Percentiles rank a stretch among this genome's conserved stretches.
These are phyloP conservation scores for Temnopleurus reevesii DNA, from an alignment of 53 echinoderm and acorn worm genomes.

Conservation along the genomic window DNA sequence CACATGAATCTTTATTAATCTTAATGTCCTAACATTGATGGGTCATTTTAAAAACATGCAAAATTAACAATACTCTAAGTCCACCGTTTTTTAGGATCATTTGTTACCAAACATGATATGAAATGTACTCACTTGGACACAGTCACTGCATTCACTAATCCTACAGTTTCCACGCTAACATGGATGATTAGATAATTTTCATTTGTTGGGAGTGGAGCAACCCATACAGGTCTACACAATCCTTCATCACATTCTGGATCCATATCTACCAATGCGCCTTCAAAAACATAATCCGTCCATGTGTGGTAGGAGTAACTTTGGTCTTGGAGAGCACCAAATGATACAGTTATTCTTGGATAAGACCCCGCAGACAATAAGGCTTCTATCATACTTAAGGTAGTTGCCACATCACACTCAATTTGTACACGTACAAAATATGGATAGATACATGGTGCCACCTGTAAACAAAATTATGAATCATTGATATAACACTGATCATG, in stretches of 20 bases:
- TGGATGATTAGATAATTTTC: constrained; percentile 13
- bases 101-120: too few species aligned
- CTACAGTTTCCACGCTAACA: constrained; percentile 16
- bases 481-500: too few species aligned
- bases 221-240: constrained; percentile 31
- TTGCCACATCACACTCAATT: neutral
- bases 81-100: too few species aligned
- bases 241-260: constrained; percentile 1
- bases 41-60: too few species aligned
- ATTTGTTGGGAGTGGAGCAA: constrained; percentile 9
- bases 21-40: too few species aligned
- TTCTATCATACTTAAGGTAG: neutral
- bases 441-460: neutral
- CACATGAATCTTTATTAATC: too few species aligned
- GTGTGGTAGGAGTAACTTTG: constrained; percentile 9
- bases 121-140: neutral
- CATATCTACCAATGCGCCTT: constrained; percentile 34
- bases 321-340: neutral
- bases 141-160: neutral
- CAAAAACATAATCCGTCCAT: constrained; percentile 6
- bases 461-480: too few species aligned
- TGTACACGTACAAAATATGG: constrained; percentile 34
- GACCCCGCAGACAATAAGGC: constrained; percentile 6
- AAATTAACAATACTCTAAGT: too few species aligned
- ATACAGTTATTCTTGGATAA: constrained; percentile 17